These are phyloP conservation scores for Emydocephalus ijimae DNA, from an alignment of 2,113 vertebrate genomes.

Conservation along the genomic window DNA sequence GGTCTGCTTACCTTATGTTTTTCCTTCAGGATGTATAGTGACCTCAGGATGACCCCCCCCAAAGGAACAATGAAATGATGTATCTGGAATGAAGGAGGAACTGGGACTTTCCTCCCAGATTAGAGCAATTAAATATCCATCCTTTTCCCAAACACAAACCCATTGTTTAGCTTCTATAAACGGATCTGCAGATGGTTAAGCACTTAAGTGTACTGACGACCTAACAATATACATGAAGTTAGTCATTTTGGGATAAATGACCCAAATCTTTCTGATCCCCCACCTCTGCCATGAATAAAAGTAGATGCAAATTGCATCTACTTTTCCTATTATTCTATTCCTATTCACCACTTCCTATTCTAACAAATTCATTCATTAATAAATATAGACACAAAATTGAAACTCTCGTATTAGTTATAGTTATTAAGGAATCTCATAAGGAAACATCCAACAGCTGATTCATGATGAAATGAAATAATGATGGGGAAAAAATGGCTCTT, in stretches of 20 bases:
- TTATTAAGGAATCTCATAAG: background rate
- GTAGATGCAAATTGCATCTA: background rate
- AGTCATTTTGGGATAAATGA: background rate
- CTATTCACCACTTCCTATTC: background rate
- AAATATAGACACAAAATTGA: background rate
- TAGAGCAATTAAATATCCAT: conserved; percentile 37
- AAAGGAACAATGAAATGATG: conserved; percentile 55
- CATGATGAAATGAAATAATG: background rate
- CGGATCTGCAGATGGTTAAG: conserved; percentile 9
- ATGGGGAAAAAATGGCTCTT: background rate
- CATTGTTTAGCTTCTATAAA: conserved; percentile 40
- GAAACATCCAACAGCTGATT: background rate
- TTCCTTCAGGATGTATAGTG: conserved; percentile 46
- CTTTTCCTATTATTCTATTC: no score
- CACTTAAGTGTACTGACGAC: background rate
- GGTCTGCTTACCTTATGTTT: conserved; percentile 31
- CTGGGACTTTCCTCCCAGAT: conserved; percentile 9
- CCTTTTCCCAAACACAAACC: conserved; percentile 30
- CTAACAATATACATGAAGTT: background rate
- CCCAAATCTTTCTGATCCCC: background rate
- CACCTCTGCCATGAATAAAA: background rate
- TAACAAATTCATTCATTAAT: background rate
- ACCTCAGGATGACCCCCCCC: conserved; percentile 35
- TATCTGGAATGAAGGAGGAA: conserved; percentile 47
- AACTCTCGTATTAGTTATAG: background rate